Evolutionary conservation across 2,888 invertebrate genomes (phyloP), one percentile per base, ranked within the genome.

Genomic region (Kuschelorhynchus macadamiae): DNA sequence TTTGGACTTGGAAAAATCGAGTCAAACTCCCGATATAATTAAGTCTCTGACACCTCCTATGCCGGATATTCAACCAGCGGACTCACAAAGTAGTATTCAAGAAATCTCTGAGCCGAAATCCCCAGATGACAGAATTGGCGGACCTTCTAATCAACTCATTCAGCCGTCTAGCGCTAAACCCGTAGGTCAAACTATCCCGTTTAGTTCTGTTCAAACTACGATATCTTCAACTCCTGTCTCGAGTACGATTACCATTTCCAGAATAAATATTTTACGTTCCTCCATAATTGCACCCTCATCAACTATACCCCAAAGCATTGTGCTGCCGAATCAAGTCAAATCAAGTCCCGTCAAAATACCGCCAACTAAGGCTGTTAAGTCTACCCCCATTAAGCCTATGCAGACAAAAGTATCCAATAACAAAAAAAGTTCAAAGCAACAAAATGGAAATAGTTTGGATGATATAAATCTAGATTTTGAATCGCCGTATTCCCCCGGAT

Each of bases 401-500:
- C 86, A 77, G 4, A 76, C 76, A 12, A 81, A 81, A 52, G 52
- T 11, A n/a, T 71, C 42, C 4, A 67, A 21, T 17, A 67, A 65
- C 36, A 67, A 72, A 18, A 75, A 73, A 49, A 67, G 71, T 39
- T 62, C 41, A 32, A 44, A 69, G 33, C 18, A 62, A 0, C 71
- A 74, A 46, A 78, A 79, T 44, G 78, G 78, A 16, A 83, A 84
- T 59, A 85, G 85, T 68, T 83, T 84, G 14, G 85, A 81, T 47
- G 85, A 85, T 72, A 73, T 85, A 36, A 91, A 90, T 72, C 87
- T 90, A 83, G 92, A 92, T 74, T 88, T 91, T 80, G 91, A 91
- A 74, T 94, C 95, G 17, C 96, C 95, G 0, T 95, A 95, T 85
- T 94, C 94, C 50, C 95, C 95, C 0, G 94, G 93, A 46, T 93